Percentiles rank a stretch among this genome's conserved stretches.
phyloP scores from a whole-genome alignment of 92 coral and sea anemone species.

The Muricea muricata region DNA sequence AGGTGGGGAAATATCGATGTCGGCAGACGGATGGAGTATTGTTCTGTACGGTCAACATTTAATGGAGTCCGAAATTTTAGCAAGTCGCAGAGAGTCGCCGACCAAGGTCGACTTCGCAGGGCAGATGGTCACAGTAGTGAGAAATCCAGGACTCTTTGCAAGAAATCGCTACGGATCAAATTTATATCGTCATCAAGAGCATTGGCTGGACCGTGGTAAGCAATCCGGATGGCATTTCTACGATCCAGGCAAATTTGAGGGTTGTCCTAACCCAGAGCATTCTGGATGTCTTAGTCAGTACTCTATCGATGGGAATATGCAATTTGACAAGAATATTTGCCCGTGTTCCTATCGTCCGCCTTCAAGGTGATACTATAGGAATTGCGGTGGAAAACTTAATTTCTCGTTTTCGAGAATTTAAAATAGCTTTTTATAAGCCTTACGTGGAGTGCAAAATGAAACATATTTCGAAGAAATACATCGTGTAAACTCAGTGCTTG shows the following conservation, averaged over 20 bases:
- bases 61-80: slow-evolving; percentile 96
- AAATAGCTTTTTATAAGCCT: neutral
- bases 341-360: slow-evolving; percentile 12
- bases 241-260: slow-evolving; percentile 69
- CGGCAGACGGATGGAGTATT: slow-evolving; percentile 81
- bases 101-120: slow-evolving; percentile 90
- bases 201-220: slow-evolving; percentile 93
- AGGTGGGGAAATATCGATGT: slow-evolving; percentile 86
- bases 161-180: slow-evolving; percentile 94
- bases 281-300: slow-evolving; percentile 93
- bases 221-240: slow-evolving; percentile 91
- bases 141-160: slow-evolving; percentile 97
- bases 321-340: slow-evolving; percentile 64
- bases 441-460: neutral
- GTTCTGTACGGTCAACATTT: slow-evolving; percentile 94
- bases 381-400: neutral
- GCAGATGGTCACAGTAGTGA: slow-evolving; percentile 90
- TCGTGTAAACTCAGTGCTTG: no score
- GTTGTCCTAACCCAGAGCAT: slow-evolving; percentile 79
- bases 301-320: slow-evolving; percentile 90
- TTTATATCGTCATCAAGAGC: slow-evolving; percentile 86
- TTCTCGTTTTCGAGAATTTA: neutral
- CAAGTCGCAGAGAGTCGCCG: slow-evolving; percentile 84
- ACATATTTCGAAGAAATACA: no score
- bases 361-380: neutral